These are phyloP conservation scores for Augochlorella aurata DNA, from an alignment of 2,888 invertebrate species.

Conservation along the genomic window DNA sequence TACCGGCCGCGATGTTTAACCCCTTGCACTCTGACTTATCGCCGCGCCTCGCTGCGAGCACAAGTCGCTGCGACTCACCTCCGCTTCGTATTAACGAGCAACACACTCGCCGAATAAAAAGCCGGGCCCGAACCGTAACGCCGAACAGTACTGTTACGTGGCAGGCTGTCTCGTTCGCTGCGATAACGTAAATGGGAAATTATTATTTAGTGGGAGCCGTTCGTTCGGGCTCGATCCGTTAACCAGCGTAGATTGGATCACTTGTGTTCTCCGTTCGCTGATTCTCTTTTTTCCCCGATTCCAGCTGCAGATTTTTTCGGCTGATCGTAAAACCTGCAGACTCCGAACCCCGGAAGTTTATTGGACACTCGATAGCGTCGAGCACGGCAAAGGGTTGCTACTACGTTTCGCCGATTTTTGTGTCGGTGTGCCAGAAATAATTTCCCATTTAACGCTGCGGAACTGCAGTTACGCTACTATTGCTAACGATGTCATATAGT, in stretches of 20 bases:
- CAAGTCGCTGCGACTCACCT: slow-evolving; percentile 35
- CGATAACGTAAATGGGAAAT: slow-evolving; percentile 20
- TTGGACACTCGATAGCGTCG: too few relatives aligned
- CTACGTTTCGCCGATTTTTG: too few relatives aligned
- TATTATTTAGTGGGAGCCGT: background rate
- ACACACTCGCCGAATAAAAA: background rate
- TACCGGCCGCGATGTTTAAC: slow-evolving; percentile 36
- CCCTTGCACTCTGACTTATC: slow-evolving; percentile 43
- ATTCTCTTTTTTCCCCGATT: background rate
- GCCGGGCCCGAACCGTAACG: background rate
- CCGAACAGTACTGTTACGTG: slow-evolving; percentile 14
- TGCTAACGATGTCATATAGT: too few relatives aligned
- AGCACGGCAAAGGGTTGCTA: too few relatives aligned
- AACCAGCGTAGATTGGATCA: slow-evolving; percentile 1
- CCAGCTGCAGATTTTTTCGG: background rate
- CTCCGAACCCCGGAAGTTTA: too few relatives aligned
- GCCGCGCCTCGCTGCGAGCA: slow-evolving; percentile 11
- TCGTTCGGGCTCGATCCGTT: slow-evolving; percentile 9
- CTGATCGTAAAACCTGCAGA: too few relatives aligned
- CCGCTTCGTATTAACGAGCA: slow-evolving; percentile 41
- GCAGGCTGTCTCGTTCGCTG: background rate
- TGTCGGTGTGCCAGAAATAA: too few relatives aligned
- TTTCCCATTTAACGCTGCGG: too few relatives aligned
- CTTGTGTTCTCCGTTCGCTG: background rate
- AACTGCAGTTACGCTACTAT: too few relatives aligned